Evolutionary conservation across 1,140 invertebrate genomes (phyloP), one percentile per base, ranked within the genome.

Genomic region (Aphaenogaster rudis): DNA sequence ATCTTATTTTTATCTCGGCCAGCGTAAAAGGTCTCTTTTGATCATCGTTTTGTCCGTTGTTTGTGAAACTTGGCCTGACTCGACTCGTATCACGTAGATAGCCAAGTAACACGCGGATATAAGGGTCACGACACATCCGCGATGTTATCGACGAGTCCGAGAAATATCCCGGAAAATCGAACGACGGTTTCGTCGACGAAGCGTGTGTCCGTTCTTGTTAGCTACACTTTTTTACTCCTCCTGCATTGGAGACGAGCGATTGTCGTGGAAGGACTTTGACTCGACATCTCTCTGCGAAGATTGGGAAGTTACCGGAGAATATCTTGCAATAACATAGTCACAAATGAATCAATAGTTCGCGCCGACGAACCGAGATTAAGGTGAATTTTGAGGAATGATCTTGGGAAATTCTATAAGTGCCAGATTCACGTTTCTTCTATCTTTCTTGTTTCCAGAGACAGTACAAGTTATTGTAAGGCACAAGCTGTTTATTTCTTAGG

Each of bases 181-280:
- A 64, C 9, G 33, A 33, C 15, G 5, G 6, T 36, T 79, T 21
- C 33, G 13, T 21, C 7, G 33, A 52, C 3, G 15, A n/a, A 64
- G 15, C 11, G 2, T 67, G 63, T 69, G 63, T 69, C 7, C 17
- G 77, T 52, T 69, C 64, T 69, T 80, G 39, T 50, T 11, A 80
- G 48, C 48, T 69, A 80, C 33, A 80, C 45, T 79, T 33, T 21
- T 72, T 59, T 36, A 11, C 52, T n/a, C 33, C 45, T n/a, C 39
- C 6, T 54, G 28, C 33, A 28, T 42, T 42, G 13, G 11, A 36
- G n/a, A 21, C 17, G n/a, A 5, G 6, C 39, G 13, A 81, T 45
- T 59, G 36, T 71, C 39, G 21, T 28, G 17, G 36, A n/a, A 17
- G 8, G 21, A 59, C 33, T 33, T 59, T 13, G 15, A 72, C 13